Base-by-base conservation (phyloP, 2,113 vertebrate genomes). In the Butastur rufipennis region DNA sequence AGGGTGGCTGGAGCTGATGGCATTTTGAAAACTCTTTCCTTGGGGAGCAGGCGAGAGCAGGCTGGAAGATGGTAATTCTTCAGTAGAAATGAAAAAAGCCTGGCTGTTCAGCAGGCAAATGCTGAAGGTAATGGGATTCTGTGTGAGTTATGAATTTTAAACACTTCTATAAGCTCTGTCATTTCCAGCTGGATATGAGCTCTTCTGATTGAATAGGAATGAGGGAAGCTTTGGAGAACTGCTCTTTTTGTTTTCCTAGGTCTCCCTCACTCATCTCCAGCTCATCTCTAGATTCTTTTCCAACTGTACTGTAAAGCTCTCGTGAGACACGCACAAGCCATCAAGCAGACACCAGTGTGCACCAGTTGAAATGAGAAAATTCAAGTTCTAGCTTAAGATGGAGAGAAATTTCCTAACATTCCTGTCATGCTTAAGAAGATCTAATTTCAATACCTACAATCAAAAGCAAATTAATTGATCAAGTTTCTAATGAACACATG, bases 141-240 rank as follows among this genome's bases (percentile, higher is more conserved):
- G 91, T 85, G 88, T 5, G 86, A 93, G 93, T 86, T 91, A 97
- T 94, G 97, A 96, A 95, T 97, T 97, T 97, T 97, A 96, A 97
- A 96, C 90, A 84, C 90, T 80, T 78, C 65, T 45, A 58, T 79
- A 94, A 97, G 96, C 86, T 70, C 67, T 17, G 52, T 8, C 17
- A 1, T 81, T 95, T 97, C 86, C 97, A 96, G 96, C 92, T 85
- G 88, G 91, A 83, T 59, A 63, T 58, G 82, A 78, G 83, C 56
- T 75, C 83, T 77, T 66, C 38, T 23, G 32, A 68, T 8, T 66
- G 95, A 89, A 85, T 55, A 88, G 74, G 90, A 84, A 81, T 18
- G 81, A 94, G 91, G 70, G 74, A 52, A 40, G 75, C 87, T 90
- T 50, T 47, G 73, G 83, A 86, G 84, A 80, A 61, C 59, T 88